Evolutionary conservation across 92 coral and sea anemone genomes (phyloP).

Genomic region (Umimayanthus chanpuru): DNA sequence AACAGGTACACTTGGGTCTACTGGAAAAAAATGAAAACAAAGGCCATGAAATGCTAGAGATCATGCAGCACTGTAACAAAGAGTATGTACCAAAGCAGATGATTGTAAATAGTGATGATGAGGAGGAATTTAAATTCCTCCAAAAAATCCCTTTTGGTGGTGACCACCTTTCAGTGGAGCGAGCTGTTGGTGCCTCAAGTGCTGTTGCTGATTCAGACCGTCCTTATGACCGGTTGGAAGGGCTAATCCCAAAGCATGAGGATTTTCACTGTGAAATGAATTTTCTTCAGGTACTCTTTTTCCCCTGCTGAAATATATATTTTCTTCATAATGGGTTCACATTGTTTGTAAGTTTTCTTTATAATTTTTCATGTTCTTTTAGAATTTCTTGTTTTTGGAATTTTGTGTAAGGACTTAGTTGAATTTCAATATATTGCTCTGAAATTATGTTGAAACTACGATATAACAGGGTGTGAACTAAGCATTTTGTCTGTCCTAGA

Average conservation of each 20-base stretch:
- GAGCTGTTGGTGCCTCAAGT: constrained; percentile 33
- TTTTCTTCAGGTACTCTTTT: constrained; percentile 43
- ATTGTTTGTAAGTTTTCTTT: too few relatives aligned
- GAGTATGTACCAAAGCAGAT: constrained; percentile 36
- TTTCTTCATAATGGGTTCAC: too few relatives aligned
- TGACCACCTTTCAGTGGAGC: constrained; percentile 32
- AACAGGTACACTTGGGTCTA: constrained; percentile 36
- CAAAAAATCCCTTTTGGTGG: too few relatives aligned
- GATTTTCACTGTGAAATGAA: constrained; percentile 64
- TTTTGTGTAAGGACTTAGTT: too few relatives aligned
- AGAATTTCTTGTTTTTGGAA: too few relatives aligned
- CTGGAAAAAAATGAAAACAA: constrained; percentile 51
- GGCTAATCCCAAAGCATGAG: constrained; percentile 37
- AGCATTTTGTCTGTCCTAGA: too few relatives aligned
- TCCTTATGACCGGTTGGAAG: constrained; percentile 50
- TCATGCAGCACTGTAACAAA: constrained; percentile 35
- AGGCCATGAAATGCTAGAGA: constrained; percentile 55
- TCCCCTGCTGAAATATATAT: too few relatives aligned
- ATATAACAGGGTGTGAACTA: too few relatives aligned
- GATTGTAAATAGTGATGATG: constrained; percentile 35
- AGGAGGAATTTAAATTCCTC: neutral
- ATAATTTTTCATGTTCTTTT: too few relatives aligned
- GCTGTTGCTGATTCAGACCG: constrained; percentile 54
- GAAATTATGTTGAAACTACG: too few relatives aligned
- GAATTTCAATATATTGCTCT: too few relatives aligned